phyloP scores from a whole-genome alignment of 1,140 invertebrate species.

The Procambarus virginalis region DNA sequence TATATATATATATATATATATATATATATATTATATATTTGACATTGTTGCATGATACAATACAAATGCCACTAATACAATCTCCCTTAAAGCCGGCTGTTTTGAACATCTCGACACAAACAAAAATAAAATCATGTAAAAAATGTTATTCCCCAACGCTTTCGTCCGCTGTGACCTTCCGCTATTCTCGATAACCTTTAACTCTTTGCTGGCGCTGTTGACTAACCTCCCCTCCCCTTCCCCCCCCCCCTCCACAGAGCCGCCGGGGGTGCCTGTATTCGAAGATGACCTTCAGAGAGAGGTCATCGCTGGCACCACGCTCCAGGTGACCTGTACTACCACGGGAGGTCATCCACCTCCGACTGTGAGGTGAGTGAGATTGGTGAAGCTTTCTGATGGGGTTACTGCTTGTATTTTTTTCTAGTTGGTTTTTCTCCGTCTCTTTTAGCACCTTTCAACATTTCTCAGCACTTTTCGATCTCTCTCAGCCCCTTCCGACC shows the following conservation, averaged over 20 bases:
- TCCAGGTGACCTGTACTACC: conserved; percentile 30
- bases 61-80: no score
- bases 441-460: neutral
- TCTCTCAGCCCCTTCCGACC: no score
- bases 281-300: conserved; percentile 20
- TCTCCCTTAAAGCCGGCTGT: no score
- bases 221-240: neutral
- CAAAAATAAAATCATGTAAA: neutral
- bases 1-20: conserved; percentile 4
- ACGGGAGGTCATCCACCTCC: conserved; percentile 32
- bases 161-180: neutral
- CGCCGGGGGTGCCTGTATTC: conserved; percentile 21
- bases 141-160: neutral
- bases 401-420: neutral
- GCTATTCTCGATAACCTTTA: neutral
- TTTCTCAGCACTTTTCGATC: neutral
- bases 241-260: neutral
- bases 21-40: neutral
- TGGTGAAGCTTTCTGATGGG: neutral
- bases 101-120: neutral
- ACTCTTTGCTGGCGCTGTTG: neutral
- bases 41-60: no score
- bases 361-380: conserved; percentile 4
- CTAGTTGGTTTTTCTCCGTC: neutral
- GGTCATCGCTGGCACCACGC: conserved; percentile 27